phyloP scores from a whole-genome alignment of 2,888 invertebrate species.

The Heliconius aoede region DNA sequence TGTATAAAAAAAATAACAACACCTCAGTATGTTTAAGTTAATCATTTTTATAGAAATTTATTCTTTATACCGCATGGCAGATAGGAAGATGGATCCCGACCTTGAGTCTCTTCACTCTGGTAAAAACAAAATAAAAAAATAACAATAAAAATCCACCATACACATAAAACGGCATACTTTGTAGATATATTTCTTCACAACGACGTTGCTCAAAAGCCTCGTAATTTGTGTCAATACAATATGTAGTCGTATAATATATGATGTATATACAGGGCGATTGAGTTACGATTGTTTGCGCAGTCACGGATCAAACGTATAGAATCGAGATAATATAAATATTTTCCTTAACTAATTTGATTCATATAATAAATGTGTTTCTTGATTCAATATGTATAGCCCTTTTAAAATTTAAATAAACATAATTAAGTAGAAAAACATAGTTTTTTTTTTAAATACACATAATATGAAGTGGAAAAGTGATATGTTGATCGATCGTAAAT shows the following conservation, averaged over 20 bases:
- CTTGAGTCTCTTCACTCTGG: too few relatives aligned
- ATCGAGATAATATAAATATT: not conserved
- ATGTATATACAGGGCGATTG: not conserved
- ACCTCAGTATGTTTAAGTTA: too few relatives aligned
- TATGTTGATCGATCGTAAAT: too few relatives aligned
- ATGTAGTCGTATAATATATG: not conserved
- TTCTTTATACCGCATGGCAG: too few relatives aligned
- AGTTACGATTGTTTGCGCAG: constrained; percentile 9
- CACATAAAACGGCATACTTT: not conserved
- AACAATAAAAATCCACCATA: too few relatives aligned
- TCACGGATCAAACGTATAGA: constrained; percentile 9
- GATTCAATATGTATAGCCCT: not conserved
- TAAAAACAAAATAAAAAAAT: too few relatives aligned
- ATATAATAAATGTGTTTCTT: not conserved
- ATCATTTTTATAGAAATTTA: too few relatives aligned
- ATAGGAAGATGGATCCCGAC: too few relatives aligned
- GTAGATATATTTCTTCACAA: not conserved
- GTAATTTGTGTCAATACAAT: constrained; percentile 4
- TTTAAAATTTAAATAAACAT: too few relatives aligned
- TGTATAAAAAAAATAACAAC: too few relatives aligned
- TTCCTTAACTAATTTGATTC: not conserved
- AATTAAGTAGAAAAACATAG: too few relatives aligned
- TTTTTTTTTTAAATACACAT: not conserved
- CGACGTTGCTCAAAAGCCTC: not conserved
- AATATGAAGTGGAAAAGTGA: not conserved